Conservation (phyloP, 2,797 vertebrate genomes). For the Crenuchus spilurus region DNA sequence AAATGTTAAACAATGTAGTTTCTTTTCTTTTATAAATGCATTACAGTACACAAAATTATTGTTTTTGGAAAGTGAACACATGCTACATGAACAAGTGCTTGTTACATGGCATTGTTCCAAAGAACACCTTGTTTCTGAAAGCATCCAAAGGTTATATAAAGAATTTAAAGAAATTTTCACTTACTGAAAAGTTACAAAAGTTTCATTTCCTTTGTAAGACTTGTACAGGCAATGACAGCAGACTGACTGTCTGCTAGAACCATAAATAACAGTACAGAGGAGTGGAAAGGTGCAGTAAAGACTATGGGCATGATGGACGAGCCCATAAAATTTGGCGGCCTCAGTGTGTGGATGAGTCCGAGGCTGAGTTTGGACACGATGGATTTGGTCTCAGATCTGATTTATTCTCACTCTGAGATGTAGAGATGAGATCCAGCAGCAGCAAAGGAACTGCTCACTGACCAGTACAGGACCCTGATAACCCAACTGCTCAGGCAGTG, state of each 20-base stretch:
- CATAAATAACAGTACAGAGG: constrained; percentile 39
- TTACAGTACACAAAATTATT: too few relatives aligned
- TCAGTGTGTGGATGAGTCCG: constrained; percentile 23
- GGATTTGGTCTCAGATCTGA: constrained; percentile 42
- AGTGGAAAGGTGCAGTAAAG: constrained; percentile 17
- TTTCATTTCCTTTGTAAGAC: constrained; percentile 17
- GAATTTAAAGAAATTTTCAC: not conserved
- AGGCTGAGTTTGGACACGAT: constrained; percentile 24
- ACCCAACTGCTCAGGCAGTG: too few relatives aligned
- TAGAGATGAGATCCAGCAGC: constrained; percentile 17
- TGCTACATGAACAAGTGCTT: too few relatives aligned
- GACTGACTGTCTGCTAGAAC: constrained; percentile 12
- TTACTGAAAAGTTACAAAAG: not conserved
- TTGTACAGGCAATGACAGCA: constrained; percentile 5
- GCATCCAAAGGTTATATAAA: too few relatives aligned
- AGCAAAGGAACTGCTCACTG: constrained; percentile 1
- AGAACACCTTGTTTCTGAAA: too few relatives aligned
- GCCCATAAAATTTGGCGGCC: constrained; percentile 29
- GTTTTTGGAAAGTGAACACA: too few relatives aligned
- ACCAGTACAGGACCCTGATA: constrained; percentile 7
- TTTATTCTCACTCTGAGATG: constrained; percentile 38
- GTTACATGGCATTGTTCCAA: not conserved
- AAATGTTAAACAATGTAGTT: too few relatives aligned
- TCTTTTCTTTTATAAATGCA: too few relatives aligned
- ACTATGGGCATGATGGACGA: constrained; percentile 43